Percentiles rank a stretch among this genome's conserved stretches.
These are phyloP conservation scores for Clitarchus hookeri DNA, from an alignment of 2,888 invertebrate species.

Conservation along the genomic window DNA sequence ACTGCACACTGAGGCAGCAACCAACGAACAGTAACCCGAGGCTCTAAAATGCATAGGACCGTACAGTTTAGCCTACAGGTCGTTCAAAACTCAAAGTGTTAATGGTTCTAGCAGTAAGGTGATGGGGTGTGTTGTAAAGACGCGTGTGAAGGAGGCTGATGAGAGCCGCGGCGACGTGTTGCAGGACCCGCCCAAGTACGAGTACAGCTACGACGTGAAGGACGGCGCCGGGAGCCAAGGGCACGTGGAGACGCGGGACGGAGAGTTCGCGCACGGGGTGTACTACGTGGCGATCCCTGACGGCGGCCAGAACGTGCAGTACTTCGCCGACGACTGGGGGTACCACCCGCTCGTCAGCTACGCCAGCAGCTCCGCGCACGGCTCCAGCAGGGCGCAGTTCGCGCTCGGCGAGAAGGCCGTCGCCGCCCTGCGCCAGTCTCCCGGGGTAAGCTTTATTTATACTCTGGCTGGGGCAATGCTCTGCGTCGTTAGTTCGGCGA, in stretches of 20 bases:
- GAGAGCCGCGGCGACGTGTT: conserved; percentile 40
- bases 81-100: too few species aligned
- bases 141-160: neutral
- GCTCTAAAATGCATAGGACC: too few species aligned
- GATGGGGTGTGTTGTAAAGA: too few species aligned
- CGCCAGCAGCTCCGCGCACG: conserved; percentile 58
- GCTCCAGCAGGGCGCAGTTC: conserved; percentile 58
- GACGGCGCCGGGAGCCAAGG: conserved; percentile 56
- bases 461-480: too few species aligned
- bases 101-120: too few species aligned
- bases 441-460: neutral
- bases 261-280: conserved; percentile 56
- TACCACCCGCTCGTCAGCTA: conserved; percentile 67
- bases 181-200: conserved; percentile 59
- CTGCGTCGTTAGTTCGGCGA: too few species aligned
- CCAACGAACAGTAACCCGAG: too few species aligned
- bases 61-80: too few species aligned
- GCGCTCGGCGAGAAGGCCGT: conserved; percentile 63
- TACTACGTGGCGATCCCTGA: conserved; percentile 52
- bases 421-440: conserved; percentile 51
- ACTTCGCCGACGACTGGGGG: conserved; percentile 66
- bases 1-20: too few species aligned
- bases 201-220: conserved; percentile 57
- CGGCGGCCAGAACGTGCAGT: conserved; percentile 60
- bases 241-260: conserved; percentile 56